Evolutionary conservation across 1,140 invertebrate species (phyloP).

Genomic region (Megalopta genalis): DNA sequence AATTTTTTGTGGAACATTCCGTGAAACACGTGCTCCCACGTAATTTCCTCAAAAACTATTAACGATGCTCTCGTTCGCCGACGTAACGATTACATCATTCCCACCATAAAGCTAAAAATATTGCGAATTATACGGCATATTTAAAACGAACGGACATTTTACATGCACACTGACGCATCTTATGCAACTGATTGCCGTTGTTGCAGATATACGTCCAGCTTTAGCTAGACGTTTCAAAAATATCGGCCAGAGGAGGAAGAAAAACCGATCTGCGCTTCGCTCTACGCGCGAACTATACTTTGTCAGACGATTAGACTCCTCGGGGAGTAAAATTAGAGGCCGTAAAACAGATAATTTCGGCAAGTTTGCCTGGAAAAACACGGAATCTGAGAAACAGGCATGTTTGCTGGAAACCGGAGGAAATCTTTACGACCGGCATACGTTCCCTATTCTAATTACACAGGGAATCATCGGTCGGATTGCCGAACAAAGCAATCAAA

Average conservation of each 20-base stretch:
- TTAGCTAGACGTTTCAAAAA: too few species aligned
- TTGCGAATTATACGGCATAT: too few species aligned
- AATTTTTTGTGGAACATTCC: too few species aligned
- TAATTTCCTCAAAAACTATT: too few species aligned
- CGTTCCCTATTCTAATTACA: background rate
- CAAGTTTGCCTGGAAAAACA: background rate
- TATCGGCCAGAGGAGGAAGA: background rate
- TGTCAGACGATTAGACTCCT: background rate
- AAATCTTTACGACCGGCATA: background rate
- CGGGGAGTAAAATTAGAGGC: constrained; percentile 6
- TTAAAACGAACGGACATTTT: too few species aligned
- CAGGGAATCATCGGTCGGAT: background rate
- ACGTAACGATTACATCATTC: too few species aligned
- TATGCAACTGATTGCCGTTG: too few species aligned
- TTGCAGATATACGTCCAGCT: too few species aligned
- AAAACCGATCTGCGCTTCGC: background rate
- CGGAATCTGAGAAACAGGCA: background rate
- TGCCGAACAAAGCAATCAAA: background rate
- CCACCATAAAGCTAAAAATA: too few species aligned
- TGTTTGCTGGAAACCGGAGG: background rate
- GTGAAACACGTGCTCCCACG: too few species aligned
- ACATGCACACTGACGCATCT: too few species aligned
- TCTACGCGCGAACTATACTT: background rate
- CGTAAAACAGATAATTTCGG: background rate
- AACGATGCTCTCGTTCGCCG: too few species aligned